These are phyloP conservation scores for Maconellicoccus hirsutus DNA, from an alignment of 1,140 invertebrate species.

Conservation along the genomic window DNA sequence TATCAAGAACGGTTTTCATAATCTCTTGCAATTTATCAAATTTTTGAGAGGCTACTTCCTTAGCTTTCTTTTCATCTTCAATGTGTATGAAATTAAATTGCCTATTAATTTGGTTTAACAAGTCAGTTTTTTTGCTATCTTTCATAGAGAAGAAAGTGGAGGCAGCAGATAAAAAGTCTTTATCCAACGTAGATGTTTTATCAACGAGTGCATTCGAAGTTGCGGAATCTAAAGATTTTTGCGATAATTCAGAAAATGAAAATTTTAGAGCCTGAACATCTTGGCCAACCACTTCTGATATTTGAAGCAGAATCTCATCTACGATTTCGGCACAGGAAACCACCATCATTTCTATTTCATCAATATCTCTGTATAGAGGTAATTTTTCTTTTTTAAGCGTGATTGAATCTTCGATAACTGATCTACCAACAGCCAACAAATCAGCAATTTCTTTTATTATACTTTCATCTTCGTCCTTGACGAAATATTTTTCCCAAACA, in stretches of 20 bases:
- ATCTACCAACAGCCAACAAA: background rate
- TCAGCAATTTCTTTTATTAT: background rate
- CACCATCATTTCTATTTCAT: background rate
- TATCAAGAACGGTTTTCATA: background rate
- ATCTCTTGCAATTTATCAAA: background rate
- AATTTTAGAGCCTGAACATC: background rate
- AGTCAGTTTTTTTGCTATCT: background rate
- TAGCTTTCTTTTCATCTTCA: background rate
- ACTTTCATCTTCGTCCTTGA: background rate
- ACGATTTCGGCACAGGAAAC: background rate
- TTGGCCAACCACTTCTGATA: background rate
- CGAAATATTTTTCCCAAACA: background rate
- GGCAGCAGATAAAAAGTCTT: background rate
- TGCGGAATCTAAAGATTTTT: no score
- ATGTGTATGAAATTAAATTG: background rate
- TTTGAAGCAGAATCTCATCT: background rate
- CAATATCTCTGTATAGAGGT: background rate
- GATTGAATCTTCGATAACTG: background rate
- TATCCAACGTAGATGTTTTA: background rate
- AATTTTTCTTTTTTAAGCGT: background rate
- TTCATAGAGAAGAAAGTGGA: background rate
- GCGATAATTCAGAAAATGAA: background rate
- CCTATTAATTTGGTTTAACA: background rate
- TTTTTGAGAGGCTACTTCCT: background rate
- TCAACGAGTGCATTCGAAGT: background rate